Percentiles rank a stretch among this genome's conserved stretches.
Evolutionary conservation across 1,140 invertebrate species (phyloP).

Genomic region (Drosophila burlai): DNA sequence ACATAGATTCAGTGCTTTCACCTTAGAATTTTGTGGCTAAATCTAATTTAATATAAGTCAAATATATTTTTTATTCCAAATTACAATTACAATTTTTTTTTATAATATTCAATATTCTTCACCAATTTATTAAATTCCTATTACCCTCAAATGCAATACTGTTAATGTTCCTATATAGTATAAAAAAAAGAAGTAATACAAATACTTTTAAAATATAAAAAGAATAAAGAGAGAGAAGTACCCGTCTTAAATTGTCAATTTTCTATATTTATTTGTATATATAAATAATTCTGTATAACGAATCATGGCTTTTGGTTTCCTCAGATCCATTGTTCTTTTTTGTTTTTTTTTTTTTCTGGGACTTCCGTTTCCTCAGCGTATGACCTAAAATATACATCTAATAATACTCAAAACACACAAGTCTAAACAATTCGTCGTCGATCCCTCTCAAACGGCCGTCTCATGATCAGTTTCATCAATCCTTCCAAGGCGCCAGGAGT

Average conservation of each 20-base stretch:
- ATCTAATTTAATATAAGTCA: too few relatives aligned
- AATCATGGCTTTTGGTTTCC: conserved; percentile 40
- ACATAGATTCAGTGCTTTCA: background rate
- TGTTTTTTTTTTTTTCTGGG: conserved; percentile 11
- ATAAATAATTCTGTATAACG: conserved; percentile 47
- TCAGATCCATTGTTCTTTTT: conserved; percentile 1
- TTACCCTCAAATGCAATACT: background rate
- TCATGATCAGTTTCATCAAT: conserved; percentile 93
- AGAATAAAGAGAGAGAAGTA: conserved; percentile 1
- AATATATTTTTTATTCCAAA: too few relatives aligned
- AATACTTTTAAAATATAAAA: background rate
- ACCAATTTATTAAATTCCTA: background rate
- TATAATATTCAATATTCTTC: too few relatives aligned
- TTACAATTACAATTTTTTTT: too few relatives aligned
- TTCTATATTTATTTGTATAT: conserved; percentile 11
- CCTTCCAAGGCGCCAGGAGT: conserved; percentile 92
- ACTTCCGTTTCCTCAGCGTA: conserved; percentile 26
- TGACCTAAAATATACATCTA: conserved; percentile 80
- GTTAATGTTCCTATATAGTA: background rate
- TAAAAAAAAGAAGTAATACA: background rate
- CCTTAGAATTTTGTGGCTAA: background rate
- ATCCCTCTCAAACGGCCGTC: conserved; percentile 89
- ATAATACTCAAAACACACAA: conserved; percentile 84
- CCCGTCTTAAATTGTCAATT: conserved; percentile 6
- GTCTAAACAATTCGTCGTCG: conserved; percentile 66